Base-by-base conservation (phyloP, 2,888 invertebrate genomes). In the Acanthosoma haemorrhoidale region DNA sequence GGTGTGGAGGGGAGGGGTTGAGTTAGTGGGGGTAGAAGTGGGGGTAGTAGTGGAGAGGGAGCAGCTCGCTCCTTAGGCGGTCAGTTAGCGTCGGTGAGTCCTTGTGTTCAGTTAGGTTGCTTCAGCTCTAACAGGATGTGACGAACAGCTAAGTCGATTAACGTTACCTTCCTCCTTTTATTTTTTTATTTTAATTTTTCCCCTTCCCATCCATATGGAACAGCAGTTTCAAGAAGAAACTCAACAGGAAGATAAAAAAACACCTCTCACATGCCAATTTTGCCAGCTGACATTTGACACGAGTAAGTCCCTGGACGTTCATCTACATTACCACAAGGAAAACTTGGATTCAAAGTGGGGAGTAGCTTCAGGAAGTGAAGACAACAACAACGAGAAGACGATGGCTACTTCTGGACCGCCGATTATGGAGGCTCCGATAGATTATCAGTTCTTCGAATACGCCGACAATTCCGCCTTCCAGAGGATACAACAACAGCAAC, bases 291-390 rank as follows among this genome's bases (percentile, higher is more conserved):
- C 84, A 77, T 85, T 91, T 78, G 89, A 91, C 79, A 88, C 89
- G 76, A 85, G 86, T 71, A 88, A 88, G 77, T 90, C 90, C 72
- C 83, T 91, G 75, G 88, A 90, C 77, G 90, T 91, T 74, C 91
- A 91, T 81, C 82, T 90, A 77, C 87, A 88, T 78, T 91, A 91
- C 80, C 89, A 90, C 77, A 88, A 90, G 79, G 89, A 90, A 78
- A 89, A 89, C 78, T 82, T 90, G 76, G 82, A 89, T 77, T 87
- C 85, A 74, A 88, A 88, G 81, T 90, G 90, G 90, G 90, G 72
- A 32, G 70, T 77, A 21, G 75, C 78, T 43, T 73, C 72, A 16
- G 69, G 73, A 38, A 82, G 83, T 79, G 86, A 87, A 74, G 84
- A 82, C 76, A 82, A 80, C 74, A 80, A 78, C 75, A 78, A 76